phyloP scores from a whole-genome alignment of 2,888 invertebrate genomes.

The Drosophila recens region DNA sequence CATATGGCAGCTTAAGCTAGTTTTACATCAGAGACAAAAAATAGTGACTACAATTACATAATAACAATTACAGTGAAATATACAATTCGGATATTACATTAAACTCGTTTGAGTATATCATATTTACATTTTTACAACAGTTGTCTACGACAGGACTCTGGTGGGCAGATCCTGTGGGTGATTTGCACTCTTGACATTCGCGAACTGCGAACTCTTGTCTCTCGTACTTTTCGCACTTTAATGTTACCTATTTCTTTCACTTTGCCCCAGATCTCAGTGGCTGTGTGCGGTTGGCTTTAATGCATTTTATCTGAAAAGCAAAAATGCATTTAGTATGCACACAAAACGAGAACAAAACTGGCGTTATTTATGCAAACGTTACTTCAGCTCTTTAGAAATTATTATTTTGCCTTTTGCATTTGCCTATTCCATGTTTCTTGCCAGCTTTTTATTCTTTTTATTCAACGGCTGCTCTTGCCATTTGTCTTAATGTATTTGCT shows the following conservation, averaged over 20 bases:
- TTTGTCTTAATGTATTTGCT: slow-evolving; percentile 52
- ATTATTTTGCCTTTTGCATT: slow-evolving; percentile 63
- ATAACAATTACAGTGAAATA: no score
- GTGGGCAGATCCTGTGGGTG: no score
- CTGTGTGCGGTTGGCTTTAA: slow-evolving; percentile 41
- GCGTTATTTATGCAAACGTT: slow-evolving; percentile 77
- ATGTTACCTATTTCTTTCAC: slow-evolving; percentile 6
- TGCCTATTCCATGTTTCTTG: slow-evolving; percentile 40
- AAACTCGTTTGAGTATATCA: no score
- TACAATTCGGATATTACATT: no score
- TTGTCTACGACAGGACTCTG: no score
- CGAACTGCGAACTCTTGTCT: not conserved
- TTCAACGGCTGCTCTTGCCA: slow-evolving; percentile 31
- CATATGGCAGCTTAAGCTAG: no score
- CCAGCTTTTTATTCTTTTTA: slow-evolving; percentile 23
- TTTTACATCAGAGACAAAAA: no score
- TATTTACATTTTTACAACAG: no score
- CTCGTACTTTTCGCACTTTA: slow-evolving; percentile 1
- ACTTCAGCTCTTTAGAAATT: slow-evolving; percentile 79
- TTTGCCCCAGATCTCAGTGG: slow-evolving; percentile 9
- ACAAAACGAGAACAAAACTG: slow-evolving; percentile 68
- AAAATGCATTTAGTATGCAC: slow-evolving; percentile 69
- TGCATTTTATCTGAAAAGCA: slow-evolving; percentile 46
- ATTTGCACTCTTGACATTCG: not conserved
- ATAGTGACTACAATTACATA: no score